Evolutionary conservation across 2,888 invertebrate genomes (phyloP).

Genomic region (Trissolcus japonicus): DNA sequence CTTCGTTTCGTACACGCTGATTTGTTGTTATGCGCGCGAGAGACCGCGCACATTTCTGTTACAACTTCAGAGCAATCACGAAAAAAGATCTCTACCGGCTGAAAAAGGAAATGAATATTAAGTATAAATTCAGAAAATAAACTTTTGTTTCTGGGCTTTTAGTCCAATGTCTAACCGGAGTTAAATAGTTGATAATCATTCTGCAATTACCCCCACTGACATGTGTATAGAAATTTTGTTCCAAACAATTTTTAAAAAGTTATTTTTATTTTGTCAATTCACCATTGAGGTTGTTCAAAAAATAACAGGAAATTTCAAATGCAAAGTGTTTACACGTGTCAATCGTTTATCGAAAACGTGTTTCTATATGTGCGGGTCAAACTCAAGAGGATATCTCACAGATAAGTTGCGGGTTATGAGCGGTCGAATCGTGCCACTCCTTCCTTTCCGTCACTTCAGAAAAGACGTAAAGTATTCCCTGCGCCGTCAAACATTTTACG

Average conservation of each 20-base stretch:
- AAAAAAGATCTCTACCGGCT: neutral
- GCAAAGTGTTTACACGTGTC: conserved; percentile 29
- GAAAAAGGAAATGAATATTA: no score
- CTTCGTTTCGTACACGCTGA: conserved; percentile 34
- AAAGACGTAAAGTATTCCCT: conserved; percentile 3
- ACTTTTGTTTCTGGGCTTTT: no score
- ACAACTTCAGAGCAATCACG: neutral
- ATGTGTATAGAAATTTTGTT: no score
- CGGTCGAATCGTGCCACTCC: conserved; percentile 58
- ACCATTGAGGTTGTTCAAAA: no score
- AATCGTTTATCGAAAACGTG: conserved; percentile 32
- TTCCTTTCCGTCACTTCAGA: conserved; percentile 46
- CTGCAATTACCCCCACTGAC: no score
- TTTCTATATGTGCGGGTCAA: conserved; percentile 31
- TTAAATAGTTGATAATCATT: no score
- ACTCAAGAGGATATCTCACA: conserved; percentile 31
- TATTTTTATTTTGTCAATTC: no score
- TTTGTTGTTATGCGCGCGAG: conserved; percentile 17
- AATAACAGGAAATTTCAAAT: neutral
- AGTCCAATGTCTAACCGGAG: no score
- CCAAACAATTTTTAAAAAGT: no score
- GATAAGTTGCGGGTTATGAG: conserved; percentile 54
- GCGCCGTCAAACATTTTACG: neutral
- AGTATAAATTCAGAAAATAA: no score
- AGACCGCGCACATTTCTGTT: conserved; percentile 6